A percentile compares a stretch with the other conserved stretches of the same genome.
phyloP scores from a whole-genome alignment of 1,140 invertebrate genomes.

The Monochamus saltuarius region DNA sequence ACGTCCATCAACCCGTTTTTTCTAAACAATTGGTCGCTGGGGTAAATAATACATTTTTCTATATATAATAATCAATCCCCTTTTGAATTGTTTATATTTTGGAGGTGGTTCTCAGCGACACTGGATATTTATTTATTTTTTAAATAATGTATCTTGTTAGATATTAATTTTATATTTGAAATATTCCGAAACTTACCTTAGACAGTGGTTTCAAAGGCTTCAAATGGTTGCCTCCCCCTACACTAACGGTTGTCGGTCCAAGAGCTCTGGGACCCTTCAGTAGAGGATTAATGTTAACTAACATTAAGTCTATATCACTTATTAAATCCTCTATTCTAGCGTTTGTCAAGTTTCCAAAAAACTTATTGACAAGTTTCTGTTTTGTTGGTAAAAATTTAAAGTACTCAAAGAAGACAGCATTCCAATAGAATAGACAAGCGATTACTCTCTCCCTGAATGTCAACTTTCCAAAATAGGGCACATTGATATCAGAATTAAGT shows the following conservation, averaged over 20 bases:
- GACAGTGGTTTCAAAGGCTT: slow-evolving; percentile 10
- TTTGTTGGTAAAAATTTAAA: slow-evolving; percentile 20
- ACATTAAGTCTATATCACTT: slow-evolving; percentile 20
- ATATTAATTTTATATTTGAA: background rate
- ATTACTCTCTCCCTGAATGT: slow-evolving; percentile 49
- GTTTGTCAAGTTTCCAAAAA: slow-evolving; percentile 50
- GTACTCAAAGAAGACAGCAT: background rate
- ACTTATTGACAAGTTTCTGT: slow-evolving; percentile 45
- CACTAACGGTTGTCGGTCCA: background rate
- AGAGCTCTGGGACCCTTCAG: background rate
- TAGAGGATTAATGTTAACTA: slow-evolving; percentile 14
- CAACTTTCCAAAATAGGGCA: slow-evolving; percentile 41
- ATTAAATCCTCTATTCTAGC: slow-evolving; percentile 19
- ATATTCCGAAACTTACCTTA: background rate
- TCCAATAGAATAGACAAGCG: slow-evolving; percentile 24
- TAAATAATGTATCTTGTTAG: too few relatives aligned
- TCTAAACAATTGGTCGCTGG: too few relatives aligned
- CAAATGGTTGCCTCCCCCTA: slow-evolving; percentile 32
- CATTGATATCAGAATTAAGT: slow-evolving; percentile 17
- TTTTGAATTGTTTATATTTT: too few relatives aligned
- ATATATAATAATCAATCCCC: too few relatives aligned
- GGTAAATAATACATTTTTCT: too few relatives aligned
- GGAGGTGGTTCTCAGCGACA: too few relatives aligned
- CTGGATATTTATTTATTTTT: too few relatives aligned
- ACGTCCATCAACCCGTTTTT: too few relatives aligned